phyloP scores from a whole-genome alignment of 1,140 invertebrate genomes.

The Steinernema feltiae region DNA sequence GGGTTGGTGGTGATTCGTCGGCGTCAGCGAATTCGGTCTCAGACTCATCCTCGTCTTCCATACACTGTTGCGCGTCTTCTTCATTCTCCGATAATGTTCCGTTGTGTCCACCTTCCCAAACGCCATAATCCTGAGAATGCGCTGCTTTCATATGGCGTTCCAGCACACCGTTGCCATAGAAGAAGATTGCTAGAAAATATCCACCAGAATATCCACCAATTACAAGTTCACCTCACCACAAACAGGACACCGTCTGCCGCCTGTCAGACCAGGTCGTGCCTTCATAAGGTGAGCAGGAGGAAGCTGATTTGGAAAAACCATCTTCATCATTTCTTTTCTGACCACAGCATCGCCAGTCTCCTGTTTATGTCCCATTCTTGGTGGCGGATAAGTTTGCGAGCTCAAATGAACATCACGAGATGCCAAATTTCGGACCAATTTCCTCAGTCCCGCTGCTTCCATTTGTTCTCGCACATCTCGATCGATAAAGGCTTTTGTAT shows the following conservation, averaged over 20 bases:
- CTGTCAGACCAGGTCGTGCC: neutral
- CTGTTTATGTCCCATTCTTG: neutral
- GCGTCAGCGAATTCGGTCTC: neutral
- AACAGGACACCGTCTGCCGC: neutral
- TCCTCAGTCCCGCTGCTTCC: conserved; percentile 20
- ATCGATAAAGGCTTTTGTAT: conserved; percentile 42
- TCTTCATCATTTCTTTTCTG: neutral
- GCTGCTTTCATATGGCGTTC: conserved; percentile 24
- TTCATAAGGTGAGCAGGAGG: neutral
- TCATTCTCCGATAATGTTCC: neutral
- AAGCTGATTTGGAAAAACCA: neutral
- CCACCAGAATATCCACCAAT: neutral
- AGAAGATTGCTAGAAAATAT: conserved; percentile 18
- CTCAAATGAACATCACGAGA: neutral
- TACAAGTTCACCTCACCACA: conserved; percentile 20
- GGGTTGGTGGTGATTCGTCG: conserved; percentile 17
- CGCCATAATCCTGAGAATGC: neutral
- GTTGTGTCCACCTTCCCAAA: conserved; percentile 3
- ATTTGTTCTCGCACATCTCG: conserved; percentile 44
- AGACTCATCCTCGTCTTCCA: conserved; percentile 14
- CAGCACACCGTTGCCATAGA: conserved; percentile 16
- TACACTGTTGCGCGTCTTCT: neutral
- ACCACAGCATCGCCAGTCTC: neutral
- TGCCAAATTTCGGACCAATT: conserved; percentile 1
- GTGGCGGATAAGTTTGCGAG: neutral